These are phyloP conservation scores for Simalia tracyae DNA, from an alignment of 2,797 vertebrate species.

Conservation along the genomic window DNA sequence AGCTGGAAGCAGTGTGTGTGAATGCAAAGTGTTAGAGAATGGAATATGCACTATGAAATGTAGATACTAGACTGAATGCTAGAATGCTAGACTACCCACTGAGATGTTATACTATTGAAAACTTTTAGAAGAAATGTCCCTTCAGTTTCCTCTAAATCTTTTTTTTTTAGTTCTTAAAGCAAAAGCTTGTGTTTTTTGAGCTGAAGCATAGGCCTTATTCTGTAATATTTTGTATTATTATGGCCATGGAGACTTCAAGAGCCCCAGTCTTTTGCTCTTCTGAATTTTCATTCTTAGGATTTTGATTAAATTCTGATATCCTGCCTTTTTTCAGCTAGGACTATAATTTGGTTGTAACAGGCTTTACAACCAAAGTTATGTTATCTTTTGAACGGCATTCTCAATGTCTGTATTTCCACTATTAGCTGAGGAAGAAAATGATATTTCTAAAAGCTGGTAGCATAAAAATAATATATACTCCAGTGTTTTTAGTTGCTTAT, in stretches of 20 bases:
- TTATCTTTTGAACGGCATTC: neutral
- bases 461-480: neutral
- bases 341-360: neutral
- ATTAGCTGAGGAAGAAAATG: neutral
- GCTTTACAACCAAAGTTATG: neutral
- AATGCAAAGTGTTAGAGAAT: neutral
- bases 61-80: too few relatives aligned
- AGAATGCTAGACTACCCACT: neutral
- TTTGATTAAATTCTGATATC: neutral
- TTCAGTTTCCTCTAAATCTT: neutral
- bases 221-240: neutral
- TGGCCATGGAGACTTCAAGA: neutral
- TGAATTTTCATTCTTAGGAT: neutral
- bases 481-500: neutral
- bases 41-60: neutral
- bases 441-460: neutral
- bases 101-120: neutral
- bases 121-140: neutral
- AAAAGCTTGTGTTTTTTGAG: neutral
- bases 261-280: neutral
- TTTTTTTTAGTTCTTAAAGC: neutral
- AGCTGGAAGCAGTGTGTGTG: neutral
- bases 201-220: neutral
- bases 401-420: neutral
- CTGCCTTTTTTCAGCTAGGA: neutral